These are phyloP conservation scores for Menidia menidia DNA, from an alignment of 2,797 vertebrate species.

Conservation along the genomic window DNA sequence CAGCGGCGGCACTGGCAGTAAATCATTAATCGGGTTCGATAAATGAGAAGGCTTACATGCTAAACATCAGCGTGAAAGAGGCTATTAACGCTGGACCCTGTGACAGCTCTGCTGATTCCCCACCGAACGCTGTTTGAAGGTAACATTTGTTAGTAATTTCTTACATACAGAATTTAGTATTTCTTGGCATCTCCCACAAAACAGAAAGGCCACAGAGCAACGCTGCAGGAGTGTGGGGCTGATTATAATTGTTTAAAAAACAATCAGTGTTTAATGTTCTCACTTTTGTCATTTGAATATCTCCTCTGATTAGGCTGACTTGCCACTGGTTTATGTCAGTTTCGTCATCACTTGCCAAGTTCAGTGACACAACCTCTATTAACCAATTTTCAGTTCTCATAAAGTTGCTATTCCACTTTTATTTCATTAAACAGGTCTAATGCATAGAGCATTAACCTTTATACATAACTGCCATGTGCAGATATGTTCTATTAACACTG, in stretches of 20 bases:
- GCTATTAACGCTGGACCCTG: conserved; percentile 32
- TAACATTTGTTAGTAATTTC: conserved; percentile 74
- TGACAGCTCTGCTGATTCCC: conserved; percentile 19
- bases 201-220: conserved; percentile 51
- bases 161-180: conserved; percentile 59
- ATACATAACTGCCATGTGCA: background rate
- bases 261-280: conserved; percentile 51
- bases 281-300: conserved; percentile 34
- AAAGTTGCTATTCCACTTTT: conserved; percentile 5
- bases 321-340: conserved; percentile 26
- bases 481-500: background rate
- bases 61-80: conserved; percentile 36
- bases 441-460: conserved; percentile 6
- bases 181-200: conserved; percentile 51
- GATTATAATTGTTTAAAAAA: conserved; percentile 66
- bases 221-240: conserved; percentile 44
- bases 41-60: conserved; percentile 27
- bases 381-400: background rate
- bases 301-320: conserved; percentile 27
- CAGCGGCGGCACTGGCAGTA: conserved; percentile 34
- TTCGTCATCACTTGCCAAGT: conserved; percentile 9
- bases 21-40: conserved; percentile 49
- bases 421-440: conserved; percentile 3
- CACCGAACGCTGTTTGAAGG: conserved; percentile 33
- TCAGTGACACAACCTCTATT: background rate